These are phyloP conservation scores for Erpetoichthys calabaricus DNA, from an alignment of 2,797 vertebrate genomes.

Conservation along the genomic window DNA sequence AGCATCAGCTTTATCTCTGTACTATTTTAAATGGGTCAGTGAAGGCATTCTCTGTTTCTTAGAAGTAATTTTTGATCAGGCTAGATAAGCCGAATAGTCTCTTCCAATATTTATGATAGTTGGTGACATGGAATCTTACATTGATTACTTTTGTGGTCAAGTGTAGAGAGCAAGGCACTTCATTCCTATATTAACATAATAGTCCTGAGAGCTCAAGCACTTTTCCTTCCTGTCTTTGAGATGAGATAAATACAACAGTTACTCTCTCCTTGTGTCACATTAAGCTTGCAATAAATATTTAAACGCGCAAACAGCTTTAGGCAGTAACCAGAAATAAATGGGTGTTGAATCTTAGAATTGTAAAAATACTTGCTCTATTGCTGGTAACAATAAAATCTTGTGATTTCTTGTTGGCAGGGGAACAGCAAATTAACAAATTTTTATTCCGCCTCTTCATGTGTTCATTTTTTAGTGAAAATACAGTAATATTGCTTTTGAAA, in stretches of 20 bases:
- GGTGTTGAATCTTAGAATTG: not conserved
- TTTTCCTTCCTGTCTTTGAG: constrained; percentile 9
- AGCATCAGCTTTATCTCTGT: constrained; percentile 22
- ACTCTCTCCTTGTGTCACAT: constrained; percentile 14
- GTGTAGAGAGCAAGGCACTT: constrained; percentile 6
- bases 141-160: not conserved
- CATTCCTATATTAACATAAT: constrained; percentile 15
- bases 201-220: constrained; percentile 14
- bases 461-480: too few species aligned
- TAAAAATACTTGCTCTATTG: not conserved
- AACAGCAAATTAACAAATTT: too few species aligned
- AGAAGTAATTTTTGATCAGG: constrained; percentile 34
- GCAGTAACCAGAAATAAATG: not conserved
- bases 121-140: constrained; percentile 11
- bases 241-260: constrained; percentile 20
- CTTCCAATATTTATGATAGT: constrained; percentile 21
- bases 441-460: too few species aligned
- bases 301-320: constrained; percentile 4
- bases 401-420: too few species aligned
- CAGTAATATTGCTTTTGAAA: too few species aligned
- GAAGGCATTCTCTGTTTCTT: constrained; percentile 30
- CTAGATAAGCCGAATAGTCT: constrained; percentile 30
- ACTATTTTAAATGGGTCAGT: constrained; percentile 21
- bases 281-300: constrained; percentile 25
- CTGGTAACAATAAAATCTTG: too few species aligned